Percentiles rank a stretch among this genome's conserved stretches.
Evolutionary conservation across 2,888 invertebrate species (phyloP).

Genomic region (Lacanobia oleracea): DNA sequence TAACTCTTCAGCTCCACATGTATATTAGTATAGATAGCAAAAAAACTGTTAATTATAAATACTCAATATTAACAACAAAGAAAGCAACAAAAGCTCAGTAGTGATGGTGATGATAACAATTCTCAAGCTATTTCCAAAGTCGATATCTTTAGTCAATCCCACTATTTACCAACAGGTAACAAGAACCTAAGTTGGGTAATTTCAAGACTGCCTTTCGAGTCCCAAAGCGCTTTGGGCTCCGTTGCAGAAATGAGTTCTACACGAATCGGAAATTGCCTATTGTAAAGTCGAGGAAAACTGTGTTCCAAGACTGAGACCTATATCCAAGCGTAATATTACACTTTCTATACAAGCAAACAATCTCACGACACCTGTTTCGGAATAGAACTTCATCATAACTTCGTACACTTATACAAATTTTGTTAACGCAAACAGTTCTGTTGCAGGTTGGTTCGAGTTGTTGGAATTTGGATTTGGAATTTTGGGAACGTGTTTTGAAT

Average conservation of each 20-base stretch:
- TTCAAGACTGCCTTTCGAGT: slow-evolving; percentile 35
- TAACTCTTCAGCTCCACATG: too few relatives aligned
- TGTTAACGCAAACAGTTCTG: slow-evolving; percentile 13
- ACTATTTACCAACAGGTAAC: slow-evolving; percentile 16
- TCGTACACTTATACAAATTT: slow-evolving; percentile 31
- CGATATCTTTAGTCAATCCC: slow-evolving; percentile 12
- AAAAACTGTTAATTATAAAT: too few relatives aligned
- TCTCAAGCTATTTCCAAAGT: neutral
- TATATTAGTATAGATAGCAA: too few relatives aligned
- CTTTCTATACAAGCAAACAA: slow-evolving; percentile 43
- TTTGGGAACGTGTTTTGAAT: neutral
- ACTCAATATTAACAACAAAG: too few relatives aligned
- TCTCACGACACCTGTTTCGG: slow-evolving; percentile 55
- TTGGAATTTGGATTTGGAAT: slow-evolving; percentile 1
- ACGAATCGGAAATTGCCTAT: slow-evolving; percentile 65
- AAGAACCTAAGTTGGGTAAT: slow-evolving; percentile 9
- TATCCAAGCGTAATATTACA: slow-evolving; percentile 53
- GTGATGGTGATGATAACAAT: neutral
- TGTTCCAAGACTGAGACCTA: slow-evolving; percentile 46
- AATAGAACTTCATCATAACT: slow-evolving; percentile 54
- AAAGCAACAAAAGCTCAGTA: neutral
- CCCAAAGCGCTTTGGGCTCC: slow-evolving; percentile 45
- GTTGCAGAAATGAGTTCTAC: slow-evolving; percentile 60
- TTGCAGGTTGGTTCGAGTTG: slow-evolving; percentile 36
- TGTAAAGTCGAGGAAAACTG: slow-evolving; percentile 57